These are phyloP conservation scores for Synanceia verrucosa DNA, from an alignment of 2,797 vertebrate genomes.

Conservation along the genomic window DNA sequence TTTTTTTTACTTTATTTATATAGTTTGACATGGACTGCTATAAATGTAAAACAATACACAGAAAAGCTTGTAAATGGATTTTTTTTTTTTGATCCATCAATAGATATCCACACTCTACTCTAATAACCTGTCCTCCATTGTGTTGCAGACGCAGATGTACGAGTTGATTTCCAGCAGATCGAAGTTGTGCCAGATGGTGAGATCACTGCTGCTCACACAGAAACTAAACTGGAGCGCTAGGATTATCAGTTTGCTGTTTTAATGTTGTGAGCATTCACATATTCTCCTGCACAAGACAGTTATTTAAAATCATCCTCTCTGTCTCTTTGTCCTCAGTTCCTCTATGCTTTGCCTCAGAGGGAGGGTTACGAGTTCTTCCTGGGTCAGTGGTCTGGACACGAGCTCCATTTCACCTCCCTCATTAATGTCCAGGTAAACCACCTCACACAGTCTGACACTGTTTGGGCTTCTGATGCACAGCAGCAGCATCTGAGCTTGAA, in stretches of 20 bases:
- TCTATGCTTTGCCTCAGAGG: slow-evolving; percentile 91
- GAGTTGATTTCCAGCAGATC: slow-evolving; percentile 86
- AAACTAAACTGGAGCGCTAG: too few relatives aligned
- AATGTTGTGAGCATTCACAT: neutral
- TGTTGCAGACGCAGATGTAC: slow-evolving; percentile 85
- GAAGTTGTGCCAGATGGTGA: slow-evolving; percentile 87
- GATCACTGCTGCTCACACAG: neutral
- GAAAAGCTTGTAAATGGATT: neutral
- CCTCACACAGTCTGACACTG: neutral
- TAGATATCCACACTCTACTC: too few relatives aligned
- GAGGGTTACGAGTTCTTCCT: slow-evolving; percentile 97
- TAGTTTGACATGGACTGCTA: neutral
- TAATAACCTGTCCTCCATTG: neutral
- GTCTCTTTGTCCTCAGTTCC: slow-evolving; percentile 81
- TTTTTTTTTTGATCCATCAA: neutral
- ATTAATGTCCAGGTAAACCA: slow-evolving; percentile 93
- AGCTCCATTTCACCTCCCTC: slow-evolving; percentile 96
- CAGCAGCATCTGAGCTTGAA: neutral
- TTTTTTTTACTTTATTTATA: too few relatives aligned
- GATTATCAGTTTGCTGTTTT: neutral
- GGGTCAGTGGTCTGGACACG: slow-evolving; percentile 90
- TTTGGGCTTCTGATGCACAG: neutral
- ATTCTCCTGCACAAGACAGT: neutral
- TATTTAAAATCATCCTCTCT: neutral
- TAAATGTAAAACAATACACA: neutral